Evolutionary conservation across 2,888 invertebrate genomes (phyloP), one percentile per base, ranked within the genome.

Genomic region (Meiosimyza platycephala): DNA sequence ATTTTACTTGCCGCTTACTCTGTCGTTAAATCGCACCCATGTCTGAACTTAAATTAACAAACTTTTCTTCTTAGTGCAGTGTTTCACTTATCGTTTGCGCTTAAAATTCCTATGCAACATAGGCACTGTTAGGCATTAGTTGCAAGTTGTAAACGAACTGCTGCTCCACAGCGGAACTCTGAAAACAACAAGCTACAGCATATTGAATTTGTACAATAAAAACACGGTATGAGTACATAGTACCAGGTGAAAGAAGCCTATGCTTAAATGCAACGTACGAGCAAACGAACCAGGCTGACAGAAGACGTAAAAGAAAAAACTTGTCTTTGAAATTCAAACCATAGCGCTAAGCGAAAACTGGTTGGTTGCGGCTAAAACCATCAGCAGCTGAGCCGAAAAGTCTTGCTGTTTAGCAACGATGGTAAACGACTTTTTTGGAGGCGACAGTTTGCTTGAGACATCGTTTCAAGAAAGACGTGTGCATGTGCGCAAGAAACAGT

Each of bases 261-360:
- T 51, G 51, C 60, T 69, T 62, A 40, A 40, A 40, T 40, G 40
- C 68, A 68, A 51, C 59, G 48, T n/a, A 63, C n/a, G 48, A 15
- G 50, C 28, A 16, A 57, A 48, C 22, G 54, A 47, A 48, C 33
- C 28, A 33, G 3, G 18, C 51, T 13, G 64, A 50, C 11, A 11
- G 22, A 18, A 28, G 5, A 28, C 28, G 28, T 28, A 28, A 57
- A n/a, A 63, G 40, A 16, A 66, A 69, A 69, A 69, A 69, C 69
- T 69, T 52, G 69, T 62, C 69, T 60, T 68, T 50, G 47, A 59
- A 50, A 59, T 68, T 59, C 28, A 28, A 69, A 62, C 69, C 69
- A 69, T 60, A 69, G 60, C 60, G 18, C 16, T 69, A 60, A 51
- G 60, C 33, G 28, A 69, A 69, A 69, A 69, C 69, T 60, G 60